Percentiles rank a stretch among this genome's conserved stretches.
Evolutionary conservation across 1,140 invertebrate genomes (phyloP).

Genomic region (Neodiprion fabricii): DNA sequence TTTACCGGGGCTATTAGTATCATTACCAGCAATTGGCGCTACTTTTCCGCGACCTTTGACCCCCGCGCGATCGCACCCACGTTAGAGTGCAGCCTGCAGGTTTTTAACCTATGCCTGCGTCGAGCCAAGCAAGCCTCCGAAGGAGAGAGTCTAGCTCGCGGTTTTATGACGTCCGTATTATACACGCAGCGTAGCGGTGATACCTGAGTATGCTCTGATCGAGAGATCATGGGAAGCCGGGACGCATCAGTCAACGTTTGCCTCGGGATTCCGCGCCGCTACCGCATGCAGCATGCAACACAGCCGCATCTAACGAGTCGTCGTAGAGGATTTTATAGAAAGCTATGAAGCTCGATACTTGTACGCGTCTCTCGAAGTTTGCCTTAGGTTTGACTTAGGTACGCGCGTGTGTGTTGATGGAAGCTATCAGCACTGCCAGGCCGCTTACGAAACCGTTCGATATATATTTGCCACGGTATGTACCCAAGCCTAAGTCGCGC

Average conservation of each 20-base stretch:
- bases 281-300: slow-evolving; percentile 25
- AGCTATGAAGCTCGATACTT: background rate
- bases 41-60: slow-evolving; percentile 53
- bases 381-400: background rate
- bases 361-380: too few species aligned
- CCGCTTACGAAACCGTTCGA: slow-evolving; percentile 1
- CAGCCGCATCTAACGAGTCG: slow-evolving; percentile 36
- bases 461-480: background rate
- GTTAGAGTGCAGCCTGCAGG: background rate
- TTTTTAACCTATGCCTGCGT: slow-evolving; percentile 24
- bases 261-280: background rate
- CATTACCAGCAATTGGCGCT: slow-evolving; percentile 49
- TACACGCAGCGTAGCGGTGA: background rate
- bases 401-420: background rate
- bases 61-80: slow-evolving; percentile 50
- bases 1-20: slow-evolving; percentile 20
- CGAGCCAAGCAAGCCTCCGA: slow-evolving; percentile 56
- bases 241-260: slow-evolving; percentile 32
- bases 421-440: background rate
- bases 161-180: background rate
- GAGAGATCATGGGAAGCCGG: slow-evolving; percentile 54
- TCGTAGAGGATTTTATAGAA: slow-evolving; percentile 34
- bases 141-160: slow-evolving; percentile 53
- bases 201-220: too few species aligned
- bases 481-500: background rate